Conservation (phyloP, 2,113 vertebrate species). For the Macrotis lagotis region DNA sequence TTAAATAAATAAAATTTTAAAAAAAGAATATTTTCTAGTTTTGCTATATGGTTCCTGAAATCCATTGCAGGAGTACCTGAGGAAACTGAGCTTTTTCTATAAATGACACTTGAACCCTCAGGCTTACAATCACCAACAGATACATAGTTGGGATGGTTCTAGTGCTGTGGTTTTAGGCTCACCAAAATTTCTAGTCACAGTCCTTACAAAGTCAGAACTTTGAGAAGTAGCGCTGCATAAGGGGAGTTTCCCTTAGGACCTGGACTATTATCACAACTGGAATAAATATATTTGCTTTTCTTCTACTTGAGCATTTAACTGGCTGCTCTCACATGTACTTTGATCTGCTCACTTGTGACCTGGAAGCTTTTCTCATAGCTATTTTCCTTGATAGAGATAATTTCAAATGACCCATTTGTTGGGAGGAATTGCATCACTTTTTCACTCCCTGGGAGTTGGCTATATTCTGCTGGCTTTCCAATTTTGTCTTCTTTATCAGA, state of each 20-base stretch:
- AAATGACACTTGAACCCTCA: conserved; percentile 48
- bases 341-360: conserved; percentile 94
- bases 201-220: conserved; percentile 69
- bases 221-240: conserved; percentile 68
- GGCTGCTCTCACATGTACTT: conserved; percentile 94
- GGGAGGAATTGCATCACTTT: conserved; percentile 82
- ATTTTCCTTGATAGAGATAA: conserved; percentile 80
- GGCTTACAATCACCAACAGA: conserved; percentile 64
- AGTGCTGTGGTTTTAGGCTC: conserved; percentile 27
- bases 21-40: conserved; percentile 64
- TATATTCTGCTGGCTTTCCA: conserved; percentile 79
- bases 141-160: conserved; percentile 68
- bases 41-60: conserved; percentile 62
- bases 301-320: conserved; percentile 85
- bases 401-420: conserved; percentile 68
- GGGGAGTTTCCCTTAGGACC: conserved; percentile 54
- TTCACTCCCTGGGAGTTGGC: conserved; percentile 81
- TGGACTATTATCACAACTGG: conserved; percentile 63
- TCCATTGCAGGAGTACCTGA: conserved; percentile 71
- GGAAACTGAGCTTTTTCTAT: conserved; percentile 64
- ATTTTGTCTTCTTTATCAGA: conserved; percentile 82
- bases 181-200: conserved; percentile 57
- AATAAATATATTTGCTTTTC: conserved; percentile 80
- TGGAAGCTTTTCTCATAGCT: conserved; percentile 95
- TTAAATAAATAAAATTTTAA: too few species aligned